A percentile compares a stretch with the other conserved stretches of the same genome.
Conservation (phyloP, 92 coral and sea anemone genomes). For the Parazoanthus swiftii region DNA sequence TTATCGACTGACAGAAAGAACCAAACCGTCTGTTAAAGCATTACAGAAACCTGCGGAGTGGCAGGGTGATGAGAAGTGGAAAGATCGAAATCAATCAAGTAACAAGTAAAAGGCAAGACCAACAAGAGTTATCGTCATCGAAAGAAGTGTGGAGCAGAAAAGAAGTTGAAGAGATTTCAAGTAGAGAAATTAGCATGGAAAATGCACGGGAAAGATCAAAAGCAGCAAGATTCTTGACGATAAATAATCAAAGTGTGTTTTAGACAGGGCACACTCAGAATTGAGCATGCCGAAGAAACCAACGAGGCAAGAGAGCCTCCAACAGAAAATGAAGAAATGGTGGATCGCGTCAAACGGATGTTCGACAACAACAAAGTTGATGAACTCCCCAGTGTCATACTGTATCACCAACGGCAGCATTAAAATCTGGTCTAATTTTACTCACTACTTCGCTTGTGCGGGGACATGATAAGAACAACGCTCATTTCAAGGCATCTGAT, state of each 20-base stretch:
- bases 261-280: constrained; percentile 36
- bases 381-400: neutral
- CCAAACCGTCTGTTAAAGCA: constrained; percentile 39
- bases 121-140: neutral
- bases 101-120: constrained; percentile 9
- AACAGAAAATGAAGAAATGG: constrained; percentile 26
- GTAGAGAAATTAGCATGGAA: constrained; percentile 27
- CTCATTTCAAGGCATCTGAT: constrained; percentile 16
- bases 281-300: constrained; percentile 33
- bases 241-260: constrained; percentile 34
- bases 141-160: constrained; percentile 17
- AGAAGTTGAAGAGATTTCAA: constrained; percentile 15
- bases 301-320: constrained; percentile 30
- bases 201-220: constrained; percentile 24
- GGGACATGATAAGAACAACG: constrained; percentile 10
- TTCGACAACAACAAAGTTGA: neutral
- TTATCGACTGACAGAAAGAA: constrained; percentile 33
- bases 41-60: constrained; percentile 29
- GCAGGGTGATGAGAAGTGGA: constrained; percentile 31
- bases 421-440: constrained; percentile 14
- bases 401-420: constrained; percentile 1
- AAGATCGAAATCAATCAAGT: constrained; percentile 17
- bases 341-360: constrained; percentile 22
- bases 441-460: constrained; percentile 34
- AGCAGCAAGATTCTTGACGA: constrained; percentile 15